These are phyloP conservation scores for Orchestia grillus DNA, from an alignment of 1,140 invertebrate species.

Conservation along the genomic window DNA sequence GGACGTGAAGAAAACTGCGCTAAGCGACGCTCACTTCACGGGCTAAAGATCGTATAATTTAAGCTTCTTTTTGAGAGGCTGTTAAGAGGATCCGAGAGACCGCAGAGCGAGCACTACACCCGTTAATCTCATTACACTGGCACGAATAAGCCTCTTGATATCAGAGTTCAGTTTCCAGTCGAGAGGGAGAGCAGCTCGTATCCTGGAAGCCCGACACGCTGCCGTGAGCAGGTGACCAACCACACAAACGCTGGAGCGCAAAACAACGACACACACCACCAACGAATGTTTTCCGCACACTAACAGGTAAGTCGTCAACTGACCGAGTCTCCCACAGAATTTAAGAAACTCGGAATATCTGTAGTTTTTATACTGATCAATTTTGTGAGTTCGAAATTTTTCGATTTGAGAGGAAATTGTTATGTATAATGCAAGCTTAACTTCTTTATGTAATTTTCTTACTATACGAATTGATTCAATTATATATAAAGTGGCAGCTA, in stretches of 20 bases:
- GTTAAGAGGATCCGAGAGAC: background rate
- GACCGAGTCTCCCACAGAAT: background rate
- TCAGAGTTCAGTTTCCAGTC: background rate
- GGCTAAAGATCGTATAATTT: background rate
- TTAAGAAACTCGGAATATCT: background rate
- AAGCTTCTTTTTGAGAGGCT: background rate
- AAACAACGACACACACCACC: background rate
- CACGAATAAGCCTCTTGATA: background rate
- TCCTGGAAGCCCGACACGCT: slow-evolving; percentile 3
- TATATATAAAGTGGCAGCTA: too few relatives aligned
- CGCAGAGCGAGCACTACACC: background rate
- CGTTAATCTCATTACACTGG: background rate
- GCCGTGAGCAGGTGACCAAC: background rate
- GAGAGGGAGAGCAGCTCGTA: background rate
- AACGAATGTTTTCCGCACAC: background rate
- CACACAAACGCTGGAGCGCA: background rate
- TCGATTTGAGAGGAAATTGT: background rate
- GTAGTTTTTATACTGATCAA: background rate
- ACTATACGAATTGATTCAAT: too few relatives aligned
- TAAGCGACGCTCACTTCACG: background rate
- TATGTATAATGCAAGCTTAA: too few relatives aligned
- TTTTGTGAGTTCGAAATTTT: background rate
- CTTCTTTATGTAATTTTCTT: too few relatives aligned
- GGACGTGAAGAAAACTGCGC: background rate
- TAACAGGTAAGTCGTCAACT: background rate